These are phyloP conservation scores for Otocyon megalotis DNA, from an alignment of 2,113 vertebrate genomes.

Conservation along the genomic window DNA sequence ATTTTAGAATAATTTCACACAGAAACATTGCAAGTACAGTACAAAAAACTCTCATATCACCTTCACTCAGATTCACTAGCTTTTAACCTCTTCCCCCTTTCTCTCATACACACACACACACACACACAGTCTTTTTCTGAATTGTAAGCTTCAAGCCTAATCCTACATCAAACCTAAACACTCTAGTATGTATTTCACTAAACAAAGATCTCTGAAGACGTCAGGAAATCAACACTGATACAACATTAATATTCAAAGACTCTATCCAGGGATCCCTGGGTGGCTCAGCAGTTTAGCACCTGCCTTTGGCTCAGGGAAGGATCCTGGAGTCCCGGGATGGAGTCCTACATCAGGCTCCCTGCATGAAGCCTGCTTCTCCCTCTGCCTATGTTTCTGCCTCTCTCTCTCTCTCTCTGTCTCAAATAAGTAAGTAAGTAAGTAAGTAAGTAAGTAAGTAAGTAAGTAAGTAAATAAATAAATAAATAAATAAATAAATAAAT, in stretches of 20 bases:
- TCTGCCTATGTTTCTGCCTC: too few species aligned
- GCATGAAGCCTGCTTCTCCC: too few species aligned
- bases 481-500: too few species aligned
- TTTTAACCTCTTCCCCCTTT: background rate
- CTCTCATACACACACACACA: background rate
- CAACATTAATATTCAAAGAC: background rate
- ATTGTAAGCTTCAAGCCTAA: background rate
- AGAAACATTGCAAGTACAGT: background rate
- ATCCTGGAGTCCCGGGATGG: too few species aligned
- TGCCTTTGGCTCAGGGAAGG: too few species aligned
- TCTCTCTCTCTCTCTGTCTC: too few species aligned
- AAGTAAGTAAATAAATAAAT: too few species aligned
- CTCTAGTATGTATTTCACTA: background rate
- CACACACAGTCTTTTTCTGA: background rate
- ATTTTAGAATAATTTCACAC: conserved; percentile 26
- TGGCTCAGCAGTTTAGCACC: too few species aligned
- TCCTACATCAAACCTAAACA: background rate
- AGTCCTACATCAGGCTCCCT: too few species aligned
- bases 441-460: too few species aligned
- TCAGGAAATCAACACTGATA: background rate
- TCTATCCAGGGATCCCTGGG: too few species aligned
- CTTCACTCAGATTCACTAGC: background rate
- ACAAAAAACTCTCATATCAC: background rate
- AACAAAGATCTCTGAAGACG: background rate
- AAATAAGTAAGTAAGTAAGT: too few species aligned